These are phyloP conservation scores for Herpetotheres cachinnans DNA, from an alignment of 2,113 vertebrate species.

Conservation along the genomic window DNA sequence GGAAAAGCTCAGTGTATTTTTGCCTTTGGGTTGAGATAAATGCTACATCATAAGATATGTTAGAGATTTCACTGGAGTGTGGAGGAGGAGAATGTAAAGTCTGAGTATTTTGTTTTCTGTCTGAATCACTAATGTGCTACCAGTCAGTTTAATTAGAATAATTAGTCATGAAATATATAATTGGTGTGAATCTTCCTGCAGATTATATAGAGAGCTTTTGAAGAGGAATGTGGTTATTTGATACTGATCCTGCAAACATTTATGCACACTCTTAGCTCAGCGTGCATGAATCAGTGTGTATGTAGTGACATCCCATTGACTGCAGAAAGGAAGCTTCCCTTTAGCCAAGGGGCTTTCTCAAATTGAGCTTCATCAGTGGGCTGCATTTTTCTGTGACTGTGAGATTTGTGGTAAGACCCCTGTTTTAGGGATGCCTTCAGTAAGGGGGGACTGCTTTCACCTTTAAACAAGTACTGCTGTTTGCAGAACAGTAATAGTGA, in stretches of 20 bases:
- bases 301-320: not conserved
- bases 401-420: fast-evolving
- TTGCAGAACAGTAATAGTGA: not conserved
- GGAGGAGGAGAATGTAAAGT: conserved; percentile 46
- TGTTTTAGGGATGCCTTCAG: not conserved
- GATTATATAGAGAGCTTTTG: conserved; percentile 28
- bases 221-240: conserved; percentile 20
- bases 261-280: not conserved
- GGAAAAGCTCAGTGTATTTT: not conserved
- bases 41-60: not conserved
- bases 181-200: conserved; percentile 17
- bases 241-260: conserved; percentile 42
- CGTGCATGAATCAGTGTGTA: not conserved
- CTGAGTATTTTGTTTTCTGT: conserved; percentile 56
- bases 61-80: not conserved
- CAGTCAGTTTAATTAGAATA: conserved; percentile 63
- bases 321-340: not conserved
- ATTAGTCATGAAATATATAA: conserved; percentile 56
- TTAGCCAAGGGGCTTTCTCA: not conserved
- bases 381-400: not conserved
- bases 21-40: not conserved
- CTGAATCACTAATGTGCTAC: conserved; percentile 50
- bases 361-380: not conserved
- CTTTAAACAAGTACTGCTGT: not conserved
- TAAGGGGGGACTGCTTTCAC: not conserved